Conservation (phyloP, 2,113 vertebrate genomes). For the Neoarius graeffei region DNA sequence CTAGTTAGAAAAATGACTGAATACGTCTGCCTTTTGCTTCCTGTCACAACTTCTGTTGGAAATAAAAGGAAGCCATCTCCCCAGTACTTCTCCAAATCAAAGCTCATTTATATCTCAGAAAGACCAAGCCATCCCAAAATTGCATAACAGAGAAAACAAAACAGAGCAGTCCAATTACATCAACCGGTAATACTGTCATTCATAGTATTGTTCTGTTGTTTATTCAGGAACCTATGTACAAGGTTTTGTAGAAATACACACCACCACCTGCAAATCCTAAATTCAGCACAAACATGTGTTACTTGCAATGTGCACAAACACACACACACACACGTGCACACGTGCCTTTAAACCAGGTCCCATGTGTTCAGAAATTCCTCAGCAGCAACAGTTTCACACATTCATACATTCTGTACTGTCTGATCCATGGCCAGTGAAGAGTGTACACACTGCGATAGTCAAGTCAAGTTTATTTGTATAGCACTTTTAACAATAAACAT, state of each 20-base stretch:
- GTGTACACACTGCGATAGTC: background rate
- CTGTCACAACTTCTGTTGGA: slow-evolving; percentile 37
- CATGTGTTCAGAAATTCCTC: slow-evolving; percentile 60
- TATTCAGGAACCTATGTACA: background rate
- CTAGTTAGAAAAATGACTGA: background rate
- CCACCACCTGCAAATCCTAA: slow-evolving; percentile 44
- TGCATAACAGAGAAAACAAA: background rate
- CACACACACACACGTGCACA: slow-evolving; percentile 19
- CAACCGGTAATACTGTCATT: background rate
- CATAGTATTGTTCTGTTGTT: background rate
- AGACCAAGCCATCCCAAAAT: background rate
- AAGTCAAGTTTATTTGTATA: no score
- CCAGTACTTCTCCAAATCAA: slow-evolving; percentile 19
- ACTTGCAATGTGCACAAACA: slow-evolving; percentile 21
- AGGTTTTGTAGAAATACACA: slow-evolving; percentile 18
- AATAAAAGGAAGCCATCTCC: slow-evolving; percentile 47
- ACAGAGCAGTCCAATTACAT: background rate
- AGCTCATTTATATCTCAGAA: slow-evolving; percentile 13
- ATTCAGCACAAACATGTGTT: slow-evolving; percentile 38
- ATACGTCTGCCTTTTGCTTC: slow-evolving; percentile 54
- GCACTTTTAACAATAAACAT: no score
- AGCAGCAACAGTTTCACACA: slow-evolving; percentile 45
- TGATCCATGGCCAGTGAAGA: background rate
- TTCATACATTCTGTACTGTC: background rate
- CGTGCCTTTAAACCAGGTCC: slow-evolving; percentile 41